Conservation (phyloP, 2,888 invertebrate species). For the Hipparchia sbordonii region DNA sequence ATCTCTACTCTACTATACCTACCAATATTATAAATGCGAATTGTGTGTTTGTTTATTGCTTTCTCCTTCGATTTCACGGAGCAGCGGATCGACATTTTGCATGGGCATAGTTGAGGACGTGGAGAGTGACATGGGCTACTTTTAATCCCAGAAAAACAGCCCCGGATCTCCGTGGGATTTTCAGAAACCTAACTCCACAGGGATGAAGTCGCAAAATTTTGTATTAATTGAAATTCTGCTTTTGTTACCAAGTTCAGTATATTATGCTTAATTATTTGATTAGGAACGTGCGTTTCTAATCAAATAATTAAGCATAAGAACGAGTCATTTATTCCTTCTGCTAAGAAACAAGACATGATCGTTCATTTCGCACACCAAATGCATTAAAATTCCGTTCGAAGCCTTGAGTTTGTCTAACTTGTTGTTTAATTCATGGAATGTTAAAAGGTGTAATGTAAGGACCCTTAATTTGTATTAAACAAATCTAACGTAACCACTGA, state of each 20-base stretch:
- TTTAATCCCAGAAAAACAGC: too few species aligned
- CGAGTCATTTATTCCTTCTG: neutral
- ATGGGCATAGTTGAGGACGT: too few species aligned
- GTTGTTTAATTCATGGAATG: constrained; percentile 36
- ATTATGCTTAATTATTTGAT: neutral
- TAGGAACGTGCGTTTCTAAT: neutral
- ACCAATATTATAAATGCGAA: too few species aligned
- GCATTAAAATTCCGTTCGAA: constrained; percentile 26
- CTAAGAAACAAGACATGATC: neutral
- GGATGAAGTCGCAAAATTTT: too few species aligned
- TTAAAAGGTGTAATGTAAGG: constrained; percentile 32
- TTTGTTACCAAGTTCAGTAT: neutral
- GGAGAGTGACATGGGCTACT: too few species aligned
- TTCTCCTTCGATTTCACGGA: too few species aligned
- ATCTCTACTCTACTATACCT: too few species aligned
- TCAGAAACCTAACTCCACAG: too few species aligned
- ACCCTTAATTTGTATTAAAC: constrained; percentile 35
- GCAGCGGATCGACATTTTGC: too few species aligned
- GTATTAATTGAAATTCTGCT: neutral
- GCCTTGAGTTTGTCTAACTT: constrained; percentile 22
- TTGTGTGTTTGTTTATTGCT: too few species aligned
- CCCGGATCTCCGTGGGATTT: too few species aligned
- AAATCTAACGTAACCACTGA: constrained; percentile 36
- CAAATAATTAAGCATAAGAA: too few species aligned
- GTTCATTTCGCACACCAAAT: constrained; percentile 2